phyloP scores from a whole-genome alignment of 2,888 invertebrate species.

The Catocala nupta region DNA sequence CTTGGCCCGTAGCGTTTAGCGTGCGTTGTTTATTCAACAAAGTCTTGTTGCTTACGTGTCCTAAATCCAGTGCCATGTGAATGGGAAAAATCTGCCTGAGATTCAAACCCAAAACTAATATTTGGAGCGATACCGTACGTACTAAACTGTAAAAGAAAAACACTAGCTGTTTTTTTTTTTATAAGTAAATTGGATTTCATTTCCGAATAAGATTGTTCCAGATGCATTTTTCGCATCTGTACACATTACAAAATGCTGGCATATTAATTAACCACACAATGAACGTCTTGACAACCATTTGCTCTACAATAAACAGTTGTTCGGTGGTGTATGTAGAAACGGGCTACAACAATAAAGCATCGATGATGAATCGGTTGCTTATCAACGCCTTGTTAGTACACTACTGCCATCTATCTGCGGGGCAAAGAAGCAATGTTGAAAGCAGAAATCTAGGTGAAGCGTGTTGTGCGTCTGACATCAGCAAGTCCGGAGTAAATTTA shows the following conservation, averaged over 20 bases:
- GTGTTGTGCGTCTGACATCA: constrained; percentile 86
- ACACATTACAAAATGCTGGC: constrained; percentile 1
- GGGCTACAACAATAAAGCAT: constrained; percentile 27
- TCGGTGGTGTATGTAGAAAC: constrained; percentile 15
- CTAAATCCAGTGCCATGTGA: constrained; percentile 37
- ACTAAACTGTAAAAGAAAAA: constrained; percentile 18
- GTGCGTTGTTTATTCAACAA: constrained; percentile 34
- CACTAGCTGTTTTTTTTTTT: background rate
- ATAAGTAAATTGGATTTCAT: no score
- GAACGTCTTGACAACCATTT: constrained; percentile 15
- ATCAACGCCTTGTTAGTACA: constrained; percentile 62
- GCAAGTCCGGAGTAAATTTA: constrained; percentile 82
- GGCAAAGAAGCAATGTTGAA: constrained; percentile 71
- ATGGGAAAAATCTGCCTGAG: constrained; percentile 20
- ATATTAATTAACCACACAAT: constrained; percentile 19
- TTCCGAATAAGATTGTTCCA: background rate
- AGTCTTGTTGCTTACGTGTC: constrained; percentile 20
- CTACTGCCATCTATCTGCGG: constrained; percentile 79
- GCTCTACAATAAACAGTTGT: constrained; percentile 22
- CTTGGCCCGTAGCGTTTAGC: constrained; percentile 22
- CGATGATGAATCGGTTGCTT: constrained; percentile 39
- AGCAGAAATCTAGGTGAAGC: constrained; percentile 83
- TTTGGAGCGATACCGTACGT: constrained; percentile 31
- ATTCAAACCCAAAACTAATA: constrained; percentile 14
- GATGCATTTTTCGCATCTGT: background rate